Conservation (phyloP, 2,888 invertebrate species). For the Erynnis tages region DNA sequence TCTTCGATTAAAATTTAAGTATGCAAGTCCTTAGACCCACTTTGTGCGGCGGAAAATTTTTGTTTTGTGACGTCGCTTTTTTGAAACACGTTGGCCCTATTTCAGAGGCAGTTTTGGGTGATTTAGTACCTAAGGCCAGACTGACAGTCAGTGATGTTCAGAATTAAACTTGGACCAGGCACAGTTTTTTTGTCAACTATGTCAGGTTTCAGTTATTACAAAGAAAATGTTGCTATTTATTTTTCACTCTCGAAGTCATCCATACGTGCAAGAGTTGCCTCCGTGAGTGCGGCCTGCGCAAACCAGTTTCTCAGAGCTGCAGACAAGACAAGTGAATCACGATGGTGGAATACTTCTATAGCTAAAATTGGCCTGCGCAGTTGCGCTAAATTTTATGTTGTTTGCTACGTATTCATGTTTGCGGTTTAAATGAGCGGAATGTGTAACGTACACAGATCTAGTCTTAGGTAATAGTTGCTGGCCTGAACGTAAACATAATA, state of each 20-base stretch:
- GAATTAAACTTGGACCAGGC: background rate
- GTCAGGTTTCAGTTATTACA: constrained; percentile 16
- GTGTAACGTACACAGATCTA: constrained; percentile 19
- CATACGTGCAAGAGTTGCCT: constrained; percentile 14
- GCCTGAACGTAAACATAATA: constrained; percentile 17
- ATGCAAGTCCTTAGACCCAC: too few species aligned
- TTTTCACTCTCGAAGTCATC: constrained; percentile 22
- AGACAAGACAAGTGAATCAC: constrained; percentile 26
- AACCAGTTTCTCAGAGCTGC: constrained; percentile 25
- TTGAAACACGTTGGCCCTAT: too few species aligned
- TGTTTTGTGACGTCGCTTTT: too few species aligned
- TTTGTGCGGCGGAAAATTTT: too few species aligned
- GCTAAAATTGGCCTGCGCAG: constrained; percentile 9
- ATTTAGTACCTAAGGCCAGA: too few species aligned
- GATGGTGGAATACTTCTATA: constrained; percentile 15
- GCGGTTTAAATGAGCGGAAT: constrained; percentile 20
- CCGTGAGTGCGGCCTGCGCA: constrained; percentile 17
- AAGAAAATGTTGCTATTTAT: constrained; percentile 21
- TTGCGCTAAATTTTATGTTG: constrained; percentile 15
- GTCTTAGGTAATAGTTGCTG: constrained; percentile 2
- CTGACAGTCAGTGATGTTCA: too few species aligned
- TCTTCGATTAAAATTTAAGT: too few species aligned
- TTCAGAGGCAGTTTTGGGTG: too few species aligned
- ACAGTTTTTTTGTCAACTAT: background rate
- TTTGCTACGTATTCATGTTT: constrained; percentile 14